phyloP scores from a whole-genome alignment of 2,797 vertebrate genomes.

The Cuniculus paca region DNA sequence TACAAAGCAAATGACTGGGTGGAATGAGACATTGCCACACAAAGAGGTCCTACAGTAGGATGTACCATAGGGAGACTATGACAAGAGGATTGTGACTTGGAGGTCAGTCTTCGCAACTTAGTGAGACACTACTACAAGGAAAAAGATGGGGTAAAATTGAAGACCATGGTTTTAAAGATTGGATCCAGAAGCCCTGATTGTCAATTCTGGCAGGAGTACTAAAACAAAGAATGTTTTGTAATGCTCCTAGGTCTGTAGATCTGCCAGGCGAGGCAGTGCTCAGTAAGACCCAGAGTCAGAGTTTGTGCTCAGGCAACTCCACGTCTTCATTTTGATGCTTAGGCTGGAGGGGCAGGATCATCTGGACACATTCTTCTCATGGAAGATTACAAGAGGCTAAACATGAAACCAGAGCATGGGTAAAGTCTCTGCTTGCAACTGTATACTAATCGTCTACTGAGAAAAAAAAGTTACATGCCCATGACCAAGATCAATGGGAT shows the following conservation, averaged over 20 bases:
- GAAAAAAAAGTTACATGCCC: neutral
- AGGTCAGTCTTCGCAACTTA: neutral
- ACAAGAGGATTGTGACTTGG: neutral
- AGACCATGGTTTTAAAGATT: neutral
- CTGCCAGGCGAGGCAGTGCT: neutral
- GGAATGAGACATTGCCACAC: neutral
- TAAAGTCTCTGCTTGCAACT: neutral
- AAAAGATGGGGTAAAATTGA: neutral
- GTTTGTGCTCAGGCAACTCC: neutral
- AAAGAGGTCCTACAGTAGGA: neutral
- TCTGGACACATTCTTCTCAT: neutral
- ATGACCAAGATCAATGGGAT: neutral
- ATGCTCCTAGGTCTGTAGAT: neutral
- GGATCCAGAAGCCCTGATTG: neutral
- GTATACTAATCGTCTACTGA: neutral
- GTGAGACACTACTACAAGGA: neutral
- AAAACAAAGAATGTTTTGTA: neutral
- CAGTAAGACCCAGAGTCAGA: neutral
- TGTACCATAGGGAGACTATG: neutral
- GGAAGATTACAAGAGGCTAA: neutral
- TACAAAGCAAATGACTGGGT: neutral
- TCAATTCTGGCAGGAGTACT: neutral
- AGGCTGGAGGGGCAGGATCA: neutral
- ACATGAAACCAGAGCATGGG: neutral
- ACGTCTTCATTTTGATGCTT: neutral